A percentile compares a stretch with the other conserved stretches of the same genome.
Conservation (phyloP, 2,888 invertebrate genomes). For the Lasioglossum vierecki region DNA sequence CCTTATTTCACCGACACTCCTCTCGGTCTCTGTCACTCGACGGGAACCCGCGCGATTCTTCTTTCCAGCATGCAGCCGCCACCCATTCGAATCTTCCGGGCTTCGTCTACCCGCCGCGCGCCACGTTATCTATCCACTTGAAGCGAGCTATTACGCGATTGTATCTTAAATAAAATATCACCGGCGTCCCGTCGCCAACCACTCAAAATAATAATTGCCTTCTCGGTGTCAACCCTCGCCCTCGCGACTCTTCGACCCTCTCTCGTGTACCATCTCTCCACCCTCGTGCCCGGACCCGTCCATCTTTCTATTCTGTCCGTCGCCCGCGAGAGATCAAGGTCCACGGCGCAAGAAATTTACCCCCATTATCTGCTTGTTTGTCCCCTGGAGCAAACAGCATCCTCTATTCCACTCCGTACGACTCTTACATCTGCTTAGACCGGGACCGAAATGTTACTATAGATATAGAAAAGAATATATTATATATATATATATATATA, state of each 20-base stretch:
- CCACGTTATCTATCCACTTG: conserved; percentile 68
- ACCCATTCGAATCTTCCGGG: conserved; percentile 10
- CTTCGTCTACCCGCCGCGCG: background rate
- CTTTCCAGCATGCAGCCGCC: conserved; percentile 39
- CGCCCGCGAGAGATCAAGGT: conserved; percentile 23
- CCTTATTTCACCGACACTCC: conserved; percentile 50
- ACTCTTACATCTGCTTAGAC: background rate
- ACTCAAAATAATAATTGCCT: conserved; percentile 83
- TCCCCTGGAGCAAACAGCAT: background rate
- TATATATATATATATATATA: background rate
- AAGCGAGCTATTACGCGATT: conserved; percentile 83
- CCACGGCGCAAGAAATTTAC: conserved; percentile 5
- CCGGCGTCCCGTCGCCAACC: conserved; percentile 78
- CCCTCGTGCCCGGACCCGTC: conserved; percentile 14
- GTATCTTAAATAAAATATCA: conserved; percentile 83
- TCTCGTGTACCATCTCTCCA: background rate
- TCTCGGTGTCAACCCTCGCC: conserved; percentile 73
- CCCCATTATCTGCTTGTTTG: conserved; percentile 2
- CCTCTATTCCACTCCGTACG: background rate
- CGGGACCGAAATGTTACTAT: background rate
- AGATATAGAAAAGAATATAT: background rate
- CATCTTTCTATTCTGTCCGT: conserved; percentile 37
- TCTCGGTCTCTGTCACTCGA: conserved; percentile 24
- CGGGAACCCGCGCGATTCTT: conserved; percentile 14
- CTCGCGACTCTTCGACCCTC: conserved; percentile 32